Base-by-base conservation (phyloP, 2,797 vertebrate genomes). In the Anniella stebbinsi region DNA sequence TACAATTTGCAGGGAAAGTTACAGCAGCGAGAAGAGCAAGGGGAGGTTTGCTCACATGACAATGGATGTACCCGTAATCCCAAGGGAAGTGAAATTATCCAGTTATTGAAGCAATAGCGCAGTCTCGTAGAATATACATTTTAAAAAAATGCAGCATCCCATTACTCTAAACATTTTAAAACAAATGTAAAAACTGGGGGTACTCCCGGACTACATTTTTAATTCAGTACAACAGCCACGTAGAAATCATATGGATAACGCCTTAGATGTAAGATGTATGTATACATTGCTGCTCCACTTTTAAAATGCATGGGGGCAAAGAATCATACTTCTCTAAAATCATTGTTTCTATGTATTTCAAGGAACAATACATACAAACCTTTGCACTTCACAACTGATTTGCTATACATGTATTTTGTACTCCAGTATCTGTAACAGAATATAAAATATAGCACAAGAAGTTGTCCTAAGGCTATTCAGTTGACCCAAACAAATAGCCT, bases 121-220 rank as follows among this genome's bases (percentile, higher is more conserved):
- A 63, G 30, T 70, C 45, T 66, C 63, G 21, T 36, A 82, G 11
- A 8, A 72, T 2, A 75, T 51, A 51, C 18, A 66, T 73, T 67
- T 84, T 41, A 36, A 76, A 63, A 75, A 83, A 86, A 73, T 86
- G 30, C 21, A 63, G 76, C 33, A 54, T 54, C 17, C 80, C 25
- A 76, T 48, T 41, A 45, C 10, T 63, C 30, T 81, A 48, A 90
- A 82, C 69, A 76, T 90, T 90, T 87, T 67, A 75, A 87, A 90
- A 90, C 73, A 89, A 77, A 85, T 76, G 70, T 45, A 38, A 45
- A 23, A 67, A 25, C 48, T 18, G 12, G 70, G 18, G 63, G 25
- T 69, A n/a, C 70, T 85, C 36, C 28, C 23, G 25, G 18, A n/a
- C n/a, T 84, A 38, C 28, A 13, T n/a, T 57, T 77, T 75, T 17